Percentiles rank a stretch among this genome's conserved stretches.
Evolutionary conservation across 2,113 vertebrate species (phyloP).

Genomic region (Gallinago jamesoni): DNA sequence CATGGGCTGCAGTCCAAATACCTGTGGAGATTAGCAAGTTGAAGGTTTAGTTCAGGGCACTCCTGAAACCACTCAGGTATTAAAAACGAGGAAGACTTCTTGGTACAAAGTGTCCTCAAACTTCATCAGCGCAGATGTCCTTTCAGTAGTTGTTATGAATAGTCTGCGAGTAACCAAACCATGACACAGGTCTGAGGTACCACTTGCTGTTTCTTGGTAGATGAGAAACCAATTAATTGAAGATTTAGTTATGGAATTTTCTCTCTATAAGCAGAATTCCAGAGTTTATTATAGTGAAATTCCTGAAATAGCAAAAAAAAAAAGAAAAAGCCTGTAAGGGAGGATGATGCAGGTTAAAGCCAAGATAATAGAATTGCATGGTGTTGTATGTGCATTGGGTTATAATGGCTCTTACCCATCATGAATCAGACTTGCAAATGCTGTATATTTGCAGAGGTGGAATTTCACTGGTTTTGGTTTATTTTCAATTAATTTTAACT

Average conservation of each 20-base stretch:
- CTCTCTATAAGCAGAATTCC: constrained; percentile 42
- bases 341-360: constrained; percentile 2
- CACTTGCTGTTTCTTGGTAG: not conserved
- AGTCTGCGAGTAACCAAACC: not conserved
- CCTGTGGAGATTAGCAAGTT: not conserved
- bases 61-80: not conserved
- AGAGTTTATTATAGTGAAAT: constrained; percentile 54
- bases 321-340: not conserved
- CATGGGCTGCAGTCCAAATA: not conserved
- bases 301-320: constrained; percentile 40
- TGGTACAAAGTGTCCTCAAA: not conserved
- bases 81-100: not conserved
- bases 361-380: not conserved
- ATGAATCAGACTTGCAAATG: not conserved
- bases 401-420: not conserved
- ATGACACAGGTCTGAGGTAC: not conserved
- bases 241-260: constrained; percentile 31
- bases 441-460: not conserved
- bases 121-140: not conserved
- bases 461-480: not conserved
- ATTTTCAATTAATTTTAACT: not conserved
- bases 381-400: not conserved
- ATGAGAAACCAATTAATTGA: constrained; percentile 38
- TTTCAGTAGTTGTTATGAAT: not conserved
- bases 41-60: not conserved